phyloP scores from a whole-genome alignment of 2,888 invertebrate genomes.

The Spisula solida region DNA sequence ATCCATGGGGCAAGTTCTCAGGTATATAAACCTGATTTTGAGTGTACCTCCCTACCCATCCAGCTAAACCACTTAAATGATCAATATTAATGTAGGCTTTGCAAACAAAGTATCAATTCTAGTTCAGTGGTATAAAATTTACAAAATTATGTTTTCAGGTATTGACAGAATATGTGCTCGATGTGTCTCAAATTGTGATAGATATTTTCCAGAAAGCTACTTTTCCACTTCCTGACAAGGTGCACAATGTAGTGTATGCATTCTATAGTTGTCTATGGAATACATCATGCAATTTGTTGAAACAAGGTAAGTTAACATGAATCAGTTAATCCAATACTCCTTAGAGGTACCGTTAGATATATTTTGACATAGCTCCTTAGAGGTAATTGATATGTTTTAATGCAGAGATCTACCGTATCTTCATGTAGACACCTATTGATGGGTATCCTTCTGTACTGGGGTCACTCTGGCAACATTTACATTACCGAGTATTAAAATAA shows the following conservation, averaged over 20 bases:
- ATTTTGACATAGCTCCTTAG: too few species aligned
- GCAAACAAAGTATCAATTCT: neutral
- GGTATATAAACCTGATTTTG: too few species aligned
- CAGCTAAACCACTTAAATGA: neutral
- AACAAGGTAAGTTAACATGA: constrained; percentile 17
- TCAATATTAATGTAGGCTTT: neutral
- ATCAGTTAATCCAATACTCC: neutral
- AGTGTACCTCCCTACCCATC: too few species aligned
- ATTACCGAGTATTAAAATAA: too few species aligned
- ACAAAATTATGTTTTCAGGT: constrained; percentile 1
- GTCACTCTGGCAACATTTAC: too few species aligned
- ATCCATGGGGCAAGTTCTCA: too few species aligned
- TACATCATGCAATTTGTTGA: neutral
- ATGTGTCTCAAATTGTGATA: constrained; percentile 16
- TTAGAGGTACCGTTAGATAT: too few species aligned
- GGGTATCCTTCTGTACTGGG: too few species aligned
- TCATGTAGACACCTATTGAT: too few species aligned
- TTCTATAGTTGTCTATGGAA: constrained; percentile 31
- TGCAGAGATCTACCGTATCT: too few species aligned
- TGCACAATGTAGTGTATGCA: neutral
- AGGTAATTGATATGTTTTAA: too few species aligned
- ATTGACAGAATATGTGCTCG: neutral
- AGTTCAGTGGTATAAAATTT: too few species aligned
- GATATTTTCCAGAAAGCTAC: constrained; percentile 22
- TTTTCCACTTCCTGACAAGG: neutral